These are phyloP conservation scores for Chaetophractus vellerosus DNA, from an alignment of 2,797 vertebrate species.

Conservation along the genomic window DNA sequence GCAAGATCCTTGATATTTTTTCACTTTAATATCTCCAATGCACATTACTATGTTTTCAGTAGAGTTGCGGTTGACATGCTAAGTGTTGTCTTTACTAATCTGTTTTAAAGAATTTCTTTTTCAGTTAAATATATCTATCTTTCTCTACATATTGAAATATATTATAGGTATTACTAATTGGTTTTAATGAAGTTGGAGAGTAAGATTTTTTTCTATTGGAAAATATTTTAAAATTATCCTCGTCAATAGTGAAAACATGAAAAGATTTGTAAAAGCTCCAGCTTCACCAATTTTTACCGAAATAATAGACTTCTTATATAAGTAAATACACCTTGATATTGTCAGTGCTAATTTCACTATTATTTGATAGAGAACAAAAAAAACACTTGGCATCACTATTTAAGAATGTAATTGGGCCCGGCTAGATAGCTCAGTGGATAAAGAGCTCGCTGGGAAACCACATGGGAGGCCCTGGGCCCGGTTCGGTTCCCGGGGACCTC, in stretches of 20 bases:
- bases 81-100: slow-evolving; percentile 14
- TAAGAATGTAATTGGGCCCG: background rate
- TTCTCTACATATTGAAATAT: background rate
- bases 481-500: too few relatives aligned
- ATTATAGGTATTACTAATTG: background rate
- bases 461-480: too few relatives aligned
- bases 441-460: too few relatives aligned
- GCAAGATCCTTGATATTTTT: background rate
- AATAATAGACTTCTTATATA: background rate
- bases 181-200: background rate
- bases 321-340: background rate
- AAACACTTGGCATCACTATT: background rate
- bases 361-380: background rate
- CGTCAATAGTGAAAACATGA: background rate
- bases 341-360: background rate
- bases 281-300: slow-evolving; percentile 38
- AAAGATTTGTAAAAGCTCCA: background rate
- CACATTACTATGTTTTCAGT: background rate
- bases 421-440: too few relatives aligned
- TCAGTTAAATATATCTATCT: background rate
- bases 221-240: slow-evolving; percentile 45
- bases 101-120: background rate
- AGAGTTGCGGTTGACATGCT: background rate
- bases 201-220: background rate
- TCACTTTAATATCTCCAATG: background rate